Base-by-base conservation (phyloP, 2,888 invertebrate genomes). In the Resseliella maxima region DNA sequence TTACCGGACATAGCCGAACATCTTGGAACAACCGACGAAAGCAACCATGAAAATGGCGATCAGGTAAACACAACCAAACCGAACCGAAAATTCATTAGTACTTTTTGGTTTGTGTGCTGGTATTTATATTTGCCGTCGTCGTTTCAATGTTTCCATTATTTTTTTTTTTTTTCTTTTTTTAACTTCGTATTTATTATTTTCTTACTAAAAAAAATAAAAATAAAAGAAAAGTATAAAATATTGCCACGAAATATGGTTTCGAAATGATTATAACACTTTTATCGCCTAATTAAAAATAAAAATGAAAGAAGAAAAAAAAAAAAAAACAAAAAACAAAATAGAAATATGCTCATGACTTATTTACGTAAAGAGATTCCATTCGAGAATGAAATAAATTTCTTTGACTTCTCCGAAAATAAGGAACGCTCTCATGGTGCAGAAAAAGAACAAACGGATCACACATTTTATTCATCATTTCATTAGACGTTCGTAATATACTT, bases 1-100 rank as follows among this genome's bases (percentile, higher is more conserved):
- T 92, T 94, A 92, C 93, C 94, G 94, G 94, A 94, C 93, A 94
- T 94, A 92, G 93, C 93, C 92, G 94, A 94, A 92, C 92, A 93
- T 89, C 92, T 93, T 92, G 92, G 92, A 50, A 50, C 81, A 81
- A 86, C 86, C 86, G 86, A 86, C 18, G 88, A 87, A 54, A 86
- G 72, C 86, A 87, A 88, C 85, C 87, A 88, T 87, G 88, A 88
- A 88, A 88, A 88, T 88, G 88, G 88, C 87, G 88, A 88, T 87
- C 87, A 87, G 87, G 87, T 87, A 88, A 87, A 87, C 87, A 64
- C 35, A 35, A 27, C 50, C 35, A 81, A 36, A 81, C 81, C 24
- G 59, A 59, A 59, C 5, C 6, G 12, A 41, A 50, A 59, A 24
- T 24, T 59, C 59, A 59, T 59, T 59, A 24, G 59, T 24, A 59